These are phyloP conservation scores for Sander lucioperca DNA, from an alignment of 2,113 vertebrate genomes.

Conservation along the genomic window DNA sequence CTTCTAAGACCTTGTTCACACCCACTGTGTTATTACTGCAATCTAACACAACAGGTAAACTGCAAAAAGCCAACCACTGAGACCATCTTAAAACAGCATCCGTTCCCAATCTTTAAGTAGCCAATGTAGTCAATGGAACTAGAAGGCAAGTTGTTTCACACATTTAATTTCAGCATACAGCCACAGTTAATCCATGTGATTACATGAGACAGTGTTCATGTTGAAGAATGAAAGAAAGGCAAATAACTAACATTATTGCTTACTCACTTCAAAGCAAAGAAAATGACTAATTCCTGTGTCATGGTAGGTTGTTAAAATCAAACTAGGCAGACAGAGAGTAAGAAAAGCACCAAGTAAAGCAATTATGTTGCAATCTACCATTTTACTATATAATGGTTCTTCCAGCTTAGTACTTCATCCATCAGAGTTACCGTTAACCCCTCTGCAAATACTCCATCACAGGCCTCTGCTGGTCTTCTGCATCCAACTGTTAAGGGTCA, in stretches of 20 bases:
- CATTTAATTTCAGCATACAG: background rate
- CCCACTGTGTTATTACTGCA: background rate
- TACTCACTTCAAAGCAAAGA: conserved; percentile 29
- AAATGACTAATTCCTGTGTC: conserved; percentile 3
- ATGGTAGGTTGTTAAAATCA: conserved; percentile 37
- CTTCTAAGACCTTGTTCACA: background rate
- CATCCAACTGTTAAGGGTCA: background rate
- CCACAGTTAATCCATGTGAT: conserved; percentile 10
- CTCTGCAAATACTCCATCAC: conserved; percentile 45
- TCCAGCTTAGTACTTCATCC: conserved; percentile 41
- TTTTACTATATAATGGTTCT: conserved; percentile 40
- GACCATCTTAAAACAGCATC: background rate
- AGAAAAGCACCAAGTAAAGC: conserved; percentile 28
- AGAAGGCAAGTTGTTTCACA: conserved; percentile 10
- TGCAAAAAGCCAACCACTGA: background rate
- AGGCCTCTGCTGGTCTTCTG: conserved; percentile 33
- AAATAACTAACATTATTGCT: conserved; percentile 24
- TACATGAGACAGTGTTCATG: background rate
- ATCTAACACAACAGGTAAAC: conserved; percentile 6
- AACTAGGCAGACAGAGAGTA: conserved; percentile 13
- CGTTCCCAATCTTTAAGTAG: background rate
- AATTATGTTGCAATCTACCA: conserved; percentile 44
- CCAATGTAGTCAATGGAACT: background rate
- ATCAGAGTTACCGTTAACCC: conserved; percentile 29
- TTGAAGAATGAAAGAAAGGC: conserved; percentile 1